phyloP scores from a whole-genome alignment of 1,140 invertebrate genomes.

The Carcinoscorpius rotundicauda region DNA sequence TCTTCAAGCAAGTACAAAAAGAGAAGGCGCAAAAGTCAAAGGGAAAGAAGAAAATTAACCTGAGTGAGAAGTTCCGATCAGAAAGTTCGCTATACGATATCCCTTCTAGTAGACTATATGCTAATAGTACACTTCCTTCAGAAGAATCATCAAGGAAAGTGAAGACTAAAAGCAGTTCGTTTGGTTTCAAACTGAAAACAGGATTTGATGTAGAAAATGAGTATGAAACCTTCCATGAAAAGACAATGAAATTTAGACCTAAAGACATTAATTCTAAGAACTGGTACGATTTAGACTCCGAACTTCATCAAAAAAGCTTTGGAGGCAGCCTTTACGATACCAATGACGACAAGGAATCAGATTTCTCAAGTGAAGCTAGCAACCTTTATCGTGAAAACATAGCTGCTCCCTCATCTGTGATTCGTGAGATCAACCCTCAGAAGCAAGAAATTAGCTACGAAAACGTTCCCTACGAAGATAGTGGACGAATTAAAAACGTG shows the following conservation, averaged over 20 bases:
- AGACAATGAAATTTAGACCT: slow-evolving; percentile 10
- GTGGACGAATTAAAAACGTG: not conserved
- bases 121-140: no score
- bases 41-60: slow-evolving; percentile 9
- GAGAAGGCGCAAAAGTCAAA: slow-evolving; percentile 15
- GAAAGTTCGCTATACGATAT: no score
- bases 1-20: slow-evolving; percentile 18
- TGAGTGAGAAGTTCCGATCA: no score
- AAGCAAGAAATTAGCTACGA: slow-evolving; percentile 21
- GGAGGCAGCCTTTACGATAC: not conserved
- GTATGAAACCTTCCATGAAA: slow-evolving; percentile 16
- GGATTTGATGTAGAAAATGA: slow-evolving; percentile 12
- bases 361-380: not conserved
- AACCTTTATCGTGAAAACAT: not conserved
- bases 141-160: no score
- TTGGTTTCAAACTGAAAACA: not conserved
- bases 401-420: slow-evolving; percentile 14
- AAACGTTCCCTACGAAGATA: slow-evolving; percentile 17
- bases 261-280: slow-evolving; percentile 14
- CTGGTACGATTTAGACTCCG: not conserved
- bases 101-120: no score
- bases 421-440: slow-evolving; percentile 17
- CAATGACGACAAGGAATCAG: not conserved
- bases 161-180: no score
- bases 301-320: slow-evolving; percentile 6